Base-by-base conservation (phyloP, 2,113 vertebrate species). In the Herpailurus yagouaroundi region DNA sequence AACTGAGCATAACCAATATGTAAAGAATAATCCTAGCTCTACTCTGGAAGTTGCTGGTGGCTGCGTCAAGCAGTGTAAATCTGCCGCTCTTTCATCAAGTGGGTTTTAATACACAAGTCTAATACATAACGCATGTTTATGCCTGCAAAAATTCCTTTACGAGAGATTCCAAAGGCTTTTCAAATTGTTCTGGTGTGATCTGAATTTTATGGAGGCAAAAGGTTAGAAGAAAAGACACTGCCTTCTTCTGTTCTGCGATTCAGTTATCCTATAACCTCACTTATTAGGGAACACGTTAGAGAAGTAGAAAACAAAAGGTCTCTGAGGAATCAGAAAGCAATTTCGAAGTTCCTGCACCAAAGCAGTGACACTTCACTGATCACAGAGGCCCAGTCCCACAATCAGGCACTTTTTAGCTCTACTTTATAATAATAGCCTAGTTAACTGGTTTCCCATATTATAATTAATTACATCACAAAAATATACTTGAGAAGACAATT, bases 301-400 rank as follows among this genome's bases (percentile, higher is more conserved):
- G 29, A 89, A 69, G 55, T 27, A 76, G 41, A 85, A 88, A 90
- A 80, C 77, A 77, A 81, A 55, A 60, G 33, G 15, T 29, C 64
- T 79, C 96, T 33, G 31, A 87, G 76, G 81, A 63, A 91, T n/a
- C 57, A 88, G 25, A 93, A 89, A 81, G 92, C 31, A 52, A 97
- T 74, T 89, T 84, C 68, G 52, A 79, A 97, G 50, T 74, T 87
- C 52, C 52, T 0, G 12, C 60, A 76, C 15, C 9, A 87, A 88
- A 76, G 31, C 64, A 71, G 69, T 3, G 57, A 63, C 19, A 83
- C 31, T 31, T 41, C 38, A 41, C 41, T 48, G 23, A 60, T 45
- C 81, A 79, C 36, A 63, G 50, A 84, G 63, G 13, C 80, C 71
- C 15, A 64, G 73, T 4, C 33, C 76, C 45, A 88, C 21, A 80